Evolutionary conservation across 2,113 vertebrate species (phyloP).

Genomic region (Dryoscopus gambensis): DNA sequence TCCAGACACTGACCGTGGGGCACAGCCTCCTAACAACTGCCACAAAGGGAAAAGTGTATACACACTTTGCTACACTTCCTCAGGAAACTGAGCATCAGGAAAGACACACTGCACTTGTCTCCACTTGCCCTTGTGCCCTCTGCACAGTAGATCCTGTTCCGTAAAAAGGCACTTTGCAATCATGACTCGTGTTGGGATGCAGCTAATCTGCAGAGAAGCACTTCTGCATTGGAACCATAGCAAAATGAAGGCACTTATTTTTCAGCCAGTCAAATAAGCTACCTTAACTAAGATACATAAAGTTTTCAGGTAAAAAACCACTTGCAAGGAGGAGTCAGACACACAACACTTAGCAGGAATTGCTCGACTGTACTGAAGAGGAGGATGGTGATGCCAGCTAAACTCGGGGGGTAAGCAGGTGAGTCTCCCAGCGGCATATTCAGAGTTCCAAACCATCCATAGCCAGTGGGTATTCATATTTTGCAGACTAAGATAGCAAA

Average conservation of each 20-base stretch:
- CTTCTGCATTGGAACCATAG: not conserved
- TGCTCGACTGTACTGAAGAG: not conserved
- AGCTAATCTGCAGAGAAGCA: not conserved
- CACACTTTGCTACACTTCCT: not conserved
- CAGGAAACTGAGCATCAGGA: not conserved
- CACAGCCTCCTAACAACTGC: not conserved
- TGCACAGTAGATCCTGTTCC: not conserved
- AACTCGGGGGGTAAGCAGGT: not conserved
- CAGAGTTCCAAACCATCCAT: rapidly evolving
- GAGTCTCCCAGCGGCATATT: rapidly evolving
- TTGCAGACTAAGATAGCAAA: not conserved
- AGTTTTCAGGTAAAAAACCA: not conserved
- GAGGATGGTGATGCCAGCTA: not conserved
- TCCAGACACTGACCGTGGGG: not conserved
- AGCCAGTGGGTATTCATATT: not conserved
- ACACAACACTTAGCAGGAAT: not conserved
- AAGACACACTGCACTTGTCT: not conserved
- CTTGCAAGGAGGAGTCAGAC: not conserved
- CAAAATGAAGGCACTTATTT: not conserved
- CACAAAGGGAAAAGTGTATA: not conserved
- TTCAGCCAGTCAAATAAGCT: not conserved
- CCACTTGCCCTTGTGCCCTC: not conserved
- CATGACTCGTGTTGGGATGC: not conserved
- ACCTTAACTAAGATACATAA: not conserved
- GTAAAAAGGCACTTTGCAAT: not conserved